Percentiles rank a stretch among this genome's conserved stretches.
These are phyloP conservation scores for Aleadryas rufinucha DNA, from an alignment of 2,113 vertebrate species.

Conservation along the genomic window DNA sequence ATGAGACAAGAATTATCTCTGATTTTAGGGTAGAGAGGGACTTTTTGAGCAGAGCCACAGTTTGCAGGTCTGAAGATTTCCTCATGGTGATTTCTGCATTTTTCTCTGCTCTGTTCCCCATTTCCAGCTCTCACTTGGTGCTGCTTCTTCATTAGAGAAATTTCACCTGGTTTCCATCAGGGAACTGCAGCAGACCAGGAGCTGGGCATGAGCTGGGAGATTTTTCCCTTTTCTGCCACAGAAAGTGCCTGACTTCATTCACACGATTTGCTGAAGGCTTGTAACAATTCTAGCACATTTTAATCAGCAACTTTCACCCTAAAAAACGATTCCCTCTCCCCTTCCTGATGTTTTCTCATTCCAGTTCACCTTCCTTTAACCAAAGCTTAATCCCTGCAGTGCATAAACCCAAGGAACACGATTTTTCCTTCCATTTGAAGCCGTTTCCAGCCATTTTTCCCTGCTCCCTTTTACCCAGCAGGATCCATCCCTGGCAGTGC, in stretches of 20 bases:
- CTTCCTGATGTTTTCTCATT: not conserved
- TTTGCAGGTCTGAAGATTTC: not conserved
- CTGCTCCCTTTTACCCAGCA: not conserved
- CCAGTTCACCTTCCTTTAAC: not conserved
- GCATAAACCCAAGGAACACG: not conserved
- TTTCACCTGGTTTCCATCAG: not conserved
- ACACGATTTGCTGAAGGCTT: not conserved
- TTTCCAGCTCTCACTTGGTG: not conserved
- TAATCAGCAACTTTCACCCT: not conserved
- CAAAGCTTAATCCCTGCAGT: not conserved
- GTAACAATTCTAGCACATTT: not conserved
- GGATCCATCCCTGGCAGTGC: not conserved
- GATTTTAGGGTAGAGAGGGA: not conserved
- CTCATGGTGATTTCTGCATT: not conserved
- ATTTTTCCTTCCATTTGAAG: not conserved
- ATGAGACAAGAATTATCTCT: not conserved
- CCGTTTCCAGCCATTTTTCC: not conserved
- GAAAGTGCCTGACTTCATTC: not conserved
- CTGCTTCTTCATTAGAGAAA: not conserved
- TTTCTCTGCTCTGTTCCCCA: not conserved
- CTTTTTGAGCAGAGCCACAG: not conserved
- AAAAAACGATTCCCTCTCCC: not conserved
- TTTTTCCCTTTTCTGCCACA: not conserved
- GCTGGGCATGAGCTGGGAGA: not conserved
- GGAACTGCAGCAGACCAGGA: not conserved